Evolutionary conservation across 1,140 invertebrate species (phyloP), one percentile per base, ranked within the genome.

Genomic region (Drosophila subpulchrella): DNA sequence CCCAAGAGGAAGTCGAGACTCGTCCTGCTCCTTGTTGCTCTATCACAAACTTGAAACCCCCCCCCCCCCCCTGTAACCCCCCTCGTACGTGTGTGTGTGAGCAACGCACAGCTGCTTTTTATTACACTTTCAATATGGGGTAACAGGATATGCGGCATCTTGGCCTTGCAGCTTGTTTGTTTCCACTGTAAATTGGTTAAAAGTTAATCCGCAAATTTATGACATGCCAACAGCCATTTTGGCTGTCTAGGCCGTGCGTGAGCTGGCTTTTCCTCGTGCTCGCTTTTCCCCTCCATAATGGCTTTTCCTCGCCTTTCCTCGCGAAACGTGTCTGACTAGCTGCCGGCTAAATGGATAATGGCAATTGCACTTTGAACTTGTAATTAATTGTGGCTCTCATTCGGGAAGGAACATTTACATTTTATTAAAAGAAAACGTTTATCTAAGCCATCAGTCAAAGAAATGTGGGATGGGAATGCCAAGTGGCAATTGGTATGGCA

Each of bases 161-260:
- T 68, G 39, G 46, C 61, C 54, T 44, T 62, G 72, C 78, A 67
- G 60, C 63, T 81, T 83, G 68, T 66, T 84, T 79, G 80, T 67
- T 77, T 71, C 75, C 77, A 63, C 82, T 88, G 84, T 88, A 88
- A 88, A 88, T 88, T 88, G 84, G 84, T 88, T 89, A 89, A 88
- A 88, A 88, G 84, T 88, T 88, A 88, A 88, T 88, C 84, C 84
- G 80, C 67, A 78, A 89, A 88, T 88, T 88, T 88, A 88, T 88
- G 84, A 84, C 80, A 88, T 89, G 84, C 84, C 84, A 88, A 88
- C 85, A 88, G 77, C 80, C 80, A 89, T 88, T 80, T 71, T 71
- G 48, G 60, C 67, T 36, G 53, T 57, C 65, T 50, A 41, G 42
- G 51, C 36, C 41, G n/a, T 10, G 65, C 50, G 75, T 72, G 42